phyloP scores from a whole-genome alignment of 2,797 vertebrate species.

The Apogon hyalosoma region DNA sequence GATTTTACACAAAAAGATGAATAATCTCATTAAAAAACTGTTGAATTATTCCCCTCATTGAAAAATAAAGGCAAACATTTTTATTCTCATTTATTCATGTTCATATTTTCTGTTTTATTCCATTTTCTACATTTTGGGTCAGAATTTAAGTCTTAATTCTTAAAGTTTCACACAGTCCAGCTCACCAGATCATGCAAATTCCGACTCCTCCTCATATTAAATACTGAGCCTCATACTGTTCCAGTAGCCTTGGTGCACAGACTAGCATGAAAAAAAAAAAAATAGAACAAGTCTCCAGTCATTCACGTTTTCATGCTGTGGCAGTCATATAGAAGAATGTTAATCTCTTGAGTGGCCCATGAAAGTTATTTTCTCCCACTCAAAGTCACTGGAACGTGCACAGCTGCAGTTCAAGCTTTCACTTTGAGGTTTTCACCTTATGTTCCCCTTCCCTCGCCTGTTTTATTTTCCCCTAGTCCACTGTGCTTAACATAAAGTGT shows the following conservation, averaged over 20 bases:
- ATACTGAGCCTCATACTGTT: slow-evolving; percentile 11
- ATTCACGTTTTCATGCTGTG: slow-evolving; percentile 40
- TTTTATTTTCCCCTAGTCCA: slow-evolving; percentile 27
- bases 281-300: slow-evolving; percentile 26
- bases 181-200: slow-evolving; percentile 1
- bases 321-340: slow-evolving; percentile 56
- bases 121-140: background rate
- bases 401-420: slow-evolving; percentile 59
- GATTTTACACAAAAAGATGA: too few species aligned
- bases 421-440: slow-evolving; percentile 59
- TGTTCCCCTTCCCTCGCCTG: background rate
- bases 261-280: slow-evolving; percentile 5
- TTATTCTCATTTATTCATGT: too few species aligned
- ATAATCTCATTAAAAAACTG: too few species aligned
- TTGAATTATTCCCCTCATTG: too few species aligned
- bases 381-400: slow-evolving; percentile 66
- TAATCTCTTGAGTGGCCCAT: slow-evolving; percentile 57
- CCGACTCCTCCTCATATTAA: background rate
- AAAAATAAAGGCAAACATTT: too few species aligned
- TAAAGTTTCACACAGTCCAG: background rate
- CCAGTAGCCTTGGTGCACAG: slow-evolving; percentile 15
- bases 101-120: background rate
- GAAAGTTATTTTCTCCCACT: slow-evolving; percentile 63
- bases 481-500: slow-evolving; percentile 38
- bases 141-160: background rate